Percentiles rank a stretch among this genome's conserved stretches.
These are phyloP conservation scores for Pantherophis vulpinus DNA, from an alignment of 2,797 vertebrate species.

Conservation along the genomic window DNA sequence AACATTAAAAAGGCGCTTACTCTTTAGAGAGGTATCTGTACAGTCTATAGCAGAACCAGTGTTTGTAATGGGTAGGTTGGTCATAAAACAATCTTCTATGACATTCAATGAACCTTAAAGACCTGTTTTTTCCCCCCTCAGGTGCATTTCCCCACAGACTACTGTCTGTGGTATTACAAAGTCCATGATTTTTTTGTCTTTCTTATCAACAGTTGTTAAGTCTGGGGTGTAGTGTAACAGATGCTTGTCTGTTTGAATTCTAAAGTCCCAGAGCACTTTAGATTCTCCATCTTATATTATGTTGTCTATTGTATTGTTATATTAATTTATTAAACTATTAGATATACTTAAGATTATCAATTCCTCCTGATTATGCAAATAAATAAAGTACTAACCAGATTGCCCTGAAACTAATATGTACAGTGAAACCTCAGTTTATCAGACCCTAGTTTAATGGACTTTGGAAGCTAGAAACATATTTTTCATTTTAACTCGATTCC, in stretches of 20 bases:
- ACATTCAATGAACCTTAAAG: neutral
- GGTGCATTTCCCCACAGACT: neutral
- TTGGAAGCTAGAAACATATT: neutral
- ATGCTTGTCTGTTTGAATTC: neutral
- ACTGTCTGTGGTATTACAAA: neutral
- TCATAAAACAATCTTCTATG: neutral
- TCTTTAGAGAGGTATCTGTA: neutral
- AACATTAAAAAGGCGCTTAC: neutral
- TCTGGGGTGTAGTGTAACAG: neutral
- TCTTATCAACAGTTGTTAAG: neutral
- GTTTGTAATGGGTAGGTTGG: neutral
- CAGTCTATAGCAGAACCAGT: neutral
- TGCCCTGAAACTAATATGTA: neutral
- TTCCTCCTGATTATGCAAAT: neutral
- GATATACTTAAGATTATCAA: neutral
- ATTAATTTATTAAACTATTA: neutral
- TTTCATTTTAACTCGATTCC: neutral
- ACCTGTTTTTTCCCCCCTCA: neutral
- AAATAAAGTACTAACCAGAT: neutral
- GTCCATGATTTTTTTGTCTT: neutral
- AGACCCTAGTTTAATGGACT: neutral
- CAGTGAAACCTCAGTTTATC: neutral
- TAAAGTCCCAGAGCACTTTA: neutral
- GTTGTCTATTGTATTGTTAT: neutral
- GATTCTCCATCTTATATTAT: neutral